Evolutionary conservation across 2,797 vertebrate species (phyloP).

Genomic region (Hyperoplus lanceolatus): DNA sequence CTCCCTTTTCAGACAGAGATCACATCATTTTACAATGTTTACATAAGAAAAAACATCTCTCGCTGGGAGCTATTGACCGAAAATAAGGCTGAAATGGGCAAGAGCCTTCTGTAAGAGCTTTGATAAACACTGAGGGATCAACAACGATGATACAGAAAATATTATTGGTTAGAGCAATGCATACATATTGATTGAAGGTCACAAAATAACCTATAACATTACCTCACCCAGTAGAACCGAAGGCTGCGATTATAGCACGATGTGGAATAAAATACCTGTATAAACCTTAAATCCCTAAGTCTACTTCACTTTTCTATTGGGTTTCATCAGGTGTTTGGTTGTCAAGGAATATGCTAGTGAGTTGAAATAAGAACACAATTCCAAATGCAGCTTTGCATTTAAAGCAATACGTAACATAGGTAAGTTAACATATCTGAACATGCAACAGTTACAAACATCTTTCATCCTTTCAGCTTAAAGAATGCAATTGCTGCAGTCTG

Average conservation of each 20-base stretch:
- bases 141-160: conserved; percentile 35
- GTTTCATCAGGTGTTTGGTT: conserved; percentile 5
- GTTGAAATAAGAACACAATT: neutral
- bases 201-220: neutral
- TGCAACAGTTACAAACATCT: conserved; percentile 17
- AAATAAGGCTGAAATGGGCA: conserved; percentile 25
- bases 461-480: conserved; percentile 1
- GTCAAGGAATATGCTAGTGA: neutral
- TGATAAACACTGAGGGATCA: conserved; percentile 26
- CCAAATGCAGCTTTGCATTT: neutral
- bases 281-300: neutral
- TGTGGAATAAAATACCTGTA: neutral
- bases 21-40: conserved; percentile 13
- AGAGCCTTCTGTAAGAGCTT: conserved; percentile 24
- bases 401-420: no score
- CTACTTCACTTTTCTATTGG: neutral
- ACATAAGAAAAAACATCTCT: conserved; percentile 33
- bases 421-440: neutral
- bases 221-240: neutral
- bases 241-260: neutral
- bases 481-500: conserved; percentile 18
- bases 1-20: conserved; percentile 30
- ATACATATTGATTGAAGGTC: conserved; percentile 15
- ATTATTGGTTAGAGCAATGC: conserved; percentile 38
- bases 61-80: conserved; percentile 22